phyloP scores from a whole-genome alignment of 2,113 vertebrate species.

The Eurystomus gularis region DNA sequence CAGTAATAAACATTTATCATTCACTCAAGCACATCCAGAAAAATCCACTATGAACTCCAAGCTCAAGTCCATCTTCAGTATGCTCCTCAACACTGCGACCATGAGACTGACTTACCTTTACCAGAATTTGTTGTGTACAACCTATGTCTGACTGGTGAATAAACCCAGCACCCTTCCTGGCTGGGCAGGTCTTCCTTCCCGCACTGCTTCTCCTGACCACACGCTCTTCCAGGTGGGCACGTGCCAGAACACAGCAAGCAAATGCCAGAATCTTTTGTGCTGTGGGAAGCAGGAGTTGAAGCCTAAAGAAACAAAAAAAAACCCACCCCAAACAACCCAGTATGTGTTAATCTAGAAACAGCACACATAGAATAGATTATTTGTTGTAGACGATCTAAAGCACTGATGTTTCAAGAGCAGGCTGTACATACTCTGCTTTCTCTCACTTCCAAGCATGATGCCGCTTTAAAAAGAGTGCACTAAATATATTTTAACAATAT shows the following conservation, averaged over 20 bases:
- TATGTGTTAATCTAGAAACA: background rate
- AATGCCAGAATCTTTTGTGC: conserved; percentile 87
- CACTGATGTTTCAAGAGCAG: background rate
- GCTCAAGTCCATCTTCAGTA: background rate
- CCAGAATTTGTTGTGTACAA: background rate
- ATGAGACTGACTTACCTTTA: conserved; percentile 62
- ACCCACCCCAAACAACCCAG: background rate
- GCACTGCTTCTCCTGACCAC: background rate
- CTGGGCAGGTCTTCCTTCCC: conserved; percentile 20
- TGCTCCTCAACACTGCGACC: background rate
- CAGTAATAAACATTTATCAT: background rate
- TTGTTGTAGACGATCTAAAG: background rate
- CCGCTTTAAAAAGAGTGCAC: background rate
- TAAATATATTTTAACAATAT: background rate
- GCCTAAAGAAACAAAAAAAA: conserved; percentile 60
- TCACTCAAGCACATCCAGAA: background rate
- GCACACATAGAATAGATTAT: background rate
- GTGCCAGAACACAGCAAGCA: conserved; percentile 74
- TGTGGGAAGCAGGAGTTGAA: conserved; percentile 80
- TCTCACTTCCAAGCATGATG: background rate
- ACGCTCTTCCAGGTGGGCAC: conserved; percentile 51
- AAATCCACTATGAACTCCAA: background rate
- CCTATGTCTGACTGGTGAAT: conserved; percentile 66
- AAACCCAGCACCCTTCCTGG: conserved; percentile 76
- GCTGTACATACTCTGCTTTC: background rate